A percentile compares a stretch with the other conserved stretches of the same genome.
Evolutionary conservation across 2,113 vertebrate species (phyloP).

Genomic region (Chaenogobius annularis): DNA sequence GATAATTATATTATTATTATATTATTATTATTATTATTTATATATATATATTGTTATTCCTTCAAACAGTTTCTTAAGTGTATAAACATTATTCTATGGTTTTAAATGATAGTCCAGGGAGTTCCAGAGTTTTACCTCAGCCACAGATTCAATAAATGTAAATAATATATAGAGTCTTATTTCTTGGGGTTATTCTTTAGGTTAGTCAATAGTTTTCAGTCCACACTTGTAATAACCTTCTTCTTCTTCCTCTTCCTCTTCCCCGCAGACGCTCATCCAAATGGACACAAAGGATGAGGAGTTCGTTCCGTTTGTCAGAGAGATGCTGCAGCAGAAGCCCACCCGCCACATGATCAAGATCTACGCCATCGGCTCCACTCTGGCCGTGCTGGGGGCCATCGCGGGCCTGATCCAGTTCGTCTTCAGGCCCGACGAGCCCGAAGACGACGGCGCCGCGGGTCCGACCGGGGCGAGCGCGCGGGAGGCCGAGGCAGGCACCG

Average conservation of each 20-base stretch:
- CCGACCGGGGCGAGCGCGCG: constrained; percentile 3
- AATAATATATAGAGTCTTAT: too few relatives aligned
- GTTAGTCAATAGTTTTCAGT: too few relatives aligned
- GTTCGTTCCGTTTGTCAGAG: constrained; percentile 86
- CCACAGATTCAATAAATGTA: too few relatives aligned
- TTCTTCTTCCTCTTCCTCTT: constrained; percentile 18
- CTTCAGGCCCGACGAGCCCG: constrained; percentile 71
- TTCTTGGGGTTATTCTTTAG: too few relatives aligned
- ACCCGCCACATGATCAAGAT: constrained; percentile 83
- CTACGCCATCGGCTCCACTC: constrained; percentile 85
- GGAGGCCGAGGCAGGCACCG: not conserved
- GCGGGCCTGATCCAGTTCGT: constrained; percentile 83
- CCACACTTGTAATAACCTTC: too few relatives aligned
- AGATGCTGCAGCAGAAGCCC: constrained; percentile 82
- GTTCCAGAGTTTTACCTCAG: too few relatives aligned
- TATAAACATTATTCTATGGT: too few relatives aligned
- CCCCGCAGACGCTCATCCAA: constrained; percentile 18
- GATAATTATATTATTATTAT: too few relatives aligned
- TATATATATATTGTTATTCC: too few relatives aligned
- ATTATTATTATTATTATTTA: too few relatives aligned
- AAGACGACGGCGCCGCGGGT: constrained; percentile 14
- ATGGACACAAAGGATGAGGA: constrained; percentile 84
- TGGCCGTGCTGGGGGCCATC: constrained; percentile 83
- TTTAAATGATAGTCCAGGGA: too few relatives aligned
- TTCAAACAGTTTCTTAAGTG: too few relatives aligned